Evolutionary conservation across 2,113 vertebrate genomes (phyloP).

Genomic region (Labeo rohita): DNA sequence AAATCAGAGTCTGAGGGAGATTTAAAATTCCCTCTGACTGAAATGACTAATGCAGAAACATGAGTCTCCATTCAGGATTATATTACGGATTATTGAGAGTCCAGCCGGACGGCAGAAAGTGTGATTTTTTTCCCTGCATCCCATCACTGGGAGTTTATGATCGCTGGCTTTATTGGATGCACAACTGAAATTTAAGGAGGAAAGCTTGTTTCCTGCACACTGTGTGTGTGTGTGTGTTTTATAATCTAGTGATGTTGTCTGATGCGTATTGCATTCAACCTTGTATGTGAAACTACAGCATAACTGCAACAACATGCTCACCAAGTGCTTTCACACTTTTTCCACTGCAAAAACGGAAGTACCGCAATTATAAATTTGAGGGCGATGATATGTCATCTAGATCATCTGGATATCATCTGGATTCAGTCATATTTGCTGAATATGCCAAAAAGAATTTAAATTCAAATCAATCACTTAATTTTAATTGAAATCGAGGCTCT

Average conservation of each 20-base stretch:
- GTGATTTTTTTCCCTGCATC: neutral
- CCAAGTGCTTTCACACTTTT: neutral
- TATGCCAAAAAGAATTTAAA: neutral
- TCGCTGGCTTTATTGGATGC: neutral
- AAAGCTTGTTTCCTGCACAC: neutral
- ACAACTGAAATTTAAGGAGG: neutral
- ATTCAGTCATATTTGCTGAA: neutral
- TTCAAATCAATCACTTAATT: no score
- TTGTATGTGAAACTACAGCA: neutral
- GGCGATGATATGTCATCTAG: neutral
- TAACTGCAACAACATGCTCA: neutral
- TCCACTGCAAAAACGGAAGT: no score
- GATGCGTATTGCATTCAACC: neutral
- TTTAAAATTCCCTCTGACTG: neutral
- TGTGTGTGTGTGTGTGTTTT: neutral
- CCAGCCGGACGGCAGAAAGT: neutral
- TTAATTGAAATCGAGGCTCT: no score
- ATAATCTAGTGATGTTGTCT: neutral
- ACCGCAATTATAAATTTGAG: neutral
- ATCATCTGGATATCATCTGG: neutral
- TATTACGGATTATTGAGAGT: conserved; percentile 25
- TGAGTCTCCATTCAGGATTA: conserved; percentile 7
- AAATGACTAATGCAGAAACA: conserved; percentile 30
- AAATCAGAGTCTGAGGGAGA: conserved; percentile 24
- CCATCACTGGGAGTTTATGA: neutral